These are phyloP conservation scores for Neotoxoptera formosana DNA, from an alignment of 1,140 invertebrate species.

Conservation along the genomic window DNA sequence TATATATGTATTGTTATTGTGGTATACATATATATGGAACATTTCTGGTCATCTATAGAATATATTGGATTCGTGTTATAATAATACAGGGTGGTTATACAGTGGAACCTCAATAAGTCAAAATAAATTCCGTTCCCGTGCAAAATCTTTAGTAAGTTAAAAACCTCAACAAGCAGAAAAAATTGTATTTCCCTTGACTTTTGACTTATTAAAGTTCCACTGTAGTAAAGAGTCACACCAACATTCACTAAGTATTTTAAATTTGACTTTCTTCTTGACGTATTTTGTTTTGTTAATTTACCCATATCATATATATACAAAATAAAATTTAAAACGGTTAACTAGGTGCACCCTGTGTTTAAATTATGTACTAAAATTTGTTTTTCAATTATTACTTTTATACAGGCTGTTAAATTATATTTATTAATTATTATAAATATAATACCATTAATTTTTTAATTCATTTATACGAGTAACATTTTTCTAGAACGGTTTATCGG, in stretches of 20 bases:
- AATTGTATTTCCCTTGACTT: too few relatives aligned
- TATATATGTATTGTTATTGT: not conserved
- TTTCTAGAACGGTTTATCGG: not conserved
- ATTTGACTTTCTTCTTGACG: not conserved
- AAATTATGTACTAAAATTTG: too few relatives aligned
- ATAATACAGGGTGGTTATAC: not conserved
- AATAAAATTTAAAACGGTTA: not conserved
- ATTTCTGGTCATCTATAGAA: not conserved
- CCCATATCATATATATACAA: not conserved
- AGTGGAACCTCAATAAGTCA: too few relatives aligned
- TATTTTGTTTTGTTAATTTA: not conserved
- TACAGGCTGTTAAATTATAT: too few relatives aligned
- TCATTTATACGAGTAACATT: not conserved
- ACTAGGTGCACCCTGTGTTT: too few relatives aligned
- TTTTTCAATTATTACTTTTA: too few relatives aligned
- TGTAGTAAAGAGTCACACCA: not conserved
- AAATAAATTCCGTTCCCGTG: too few relatives aligned
- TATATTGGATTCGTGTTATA: not conserved
- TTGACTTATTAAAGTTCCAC: too few relatives aligned
- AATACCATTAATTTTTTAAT: not conserved
- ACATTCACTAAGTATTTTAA: not conserved
- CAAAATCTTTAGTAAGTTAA: too few relatives aligned
- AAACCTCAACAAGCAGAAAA: too few relatives aligned
- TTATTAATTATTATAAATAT: too few relatives aligned
- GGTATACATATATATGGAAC: not conserved